A percentile compares a stretch with the other conserved stretches of the same genome.
These are phyloP conservation scores for Sarcoramphus papa DNA, from an alignment of 2,797 vertebrate genomes.

Conservation along the genomic window DNA sequence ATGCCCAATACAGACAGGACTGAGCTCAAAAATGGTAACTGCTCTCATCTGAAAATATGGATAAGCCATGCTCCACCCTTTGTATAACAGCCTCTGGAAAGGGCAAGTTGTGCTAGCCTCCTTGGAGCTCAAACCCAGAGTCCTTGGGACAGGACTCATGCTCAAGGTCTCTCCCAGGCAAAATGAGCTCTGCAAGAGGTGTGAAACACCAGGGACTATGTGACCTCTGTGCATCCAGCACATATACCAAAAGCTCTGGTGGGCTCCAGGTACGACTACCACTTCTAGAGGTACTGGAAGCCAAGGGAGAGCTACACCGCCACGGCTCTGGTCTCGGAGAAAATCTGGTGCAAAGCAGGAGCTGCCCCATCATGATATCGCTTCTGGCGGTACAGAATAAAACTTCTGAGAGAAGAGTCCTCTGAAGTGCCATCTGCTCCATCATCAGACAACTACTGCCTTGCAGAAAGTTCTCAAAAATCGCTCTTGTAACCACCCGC, in stretches of 20 bases:
- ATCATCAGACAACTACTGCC: not conserved
- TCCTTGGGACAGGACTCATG: not conserved
- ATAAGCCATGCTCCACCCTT: not conserved
- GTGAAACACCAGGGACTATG: not conserved
- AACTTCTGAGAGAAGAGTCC: not conserved
- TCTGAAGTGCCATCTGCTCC: not conserved
- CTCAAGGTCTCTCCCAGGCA: not conserved
- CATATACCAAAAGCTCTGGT: not conserved
- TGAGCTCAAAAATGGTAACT: not conserved
- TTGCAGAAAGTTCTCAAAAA: not conserved
- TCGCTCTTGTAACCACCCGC: accelerated
- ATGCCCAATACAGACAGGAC: not conserved
- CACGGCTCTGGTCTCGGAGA: accelerated
- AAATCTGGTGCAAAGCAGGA: not conserved
- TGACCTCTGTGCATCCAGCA: not conserved
- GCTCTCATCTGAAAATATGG: not conserved
- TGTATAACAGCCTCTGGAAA: not conserved
- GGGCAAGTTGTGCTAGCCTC: not conserved
- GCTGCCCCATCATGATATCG: not conserved
- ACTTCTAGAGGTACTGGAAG: not conserved
- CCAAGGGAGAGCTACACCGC: not conserved
- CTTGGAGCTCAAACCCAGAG: not conserved
- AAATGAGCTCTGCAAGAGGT: not conserved
- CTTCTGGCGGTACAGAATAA: not conserved
- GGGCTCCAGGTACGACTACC: not conserved